Evolutionary conservation across 2,797 vertebrate species (phyloP), one percentile per base, ranked within the genome.

Genomic region (Anas acuta): DNA sequence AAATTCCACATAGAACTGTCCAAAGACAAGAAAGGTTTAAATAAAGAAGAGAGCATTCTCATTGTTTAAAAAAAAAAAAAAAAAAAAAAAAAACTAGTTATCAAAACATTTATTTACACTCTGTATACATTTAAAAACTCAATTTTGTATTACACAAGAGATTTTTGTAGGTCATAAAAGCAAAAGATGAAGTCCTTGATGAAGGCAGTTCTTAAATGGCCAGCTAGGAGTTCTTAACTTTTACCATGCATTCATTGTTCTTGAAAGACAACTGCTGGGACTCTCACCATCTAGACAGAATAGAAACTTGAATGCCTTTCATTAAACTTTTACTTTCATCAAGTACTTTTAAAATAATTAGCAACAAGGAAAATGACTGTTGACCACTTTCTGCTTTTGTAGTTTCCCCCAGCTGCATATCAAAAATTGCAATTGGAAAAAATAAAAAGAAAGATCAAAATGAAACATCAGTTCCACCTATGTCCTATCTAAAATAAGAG

Each of bases 71-170:
- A 37, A 37, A 37, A 4, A 82, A 81, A 88, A 88, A 43, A 43
- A 41, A 41, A 88, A 88, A 43, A 43, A 41, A 41, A 41, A 7
- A 5, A 19, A 10, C 33, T 57, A 81, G 17, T 32, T 94, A 90
- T 65, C 47, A 88, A 92, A 92, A 60, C 35, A 53, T 96, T 96
- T 95, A 96, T 91, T 96, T 93, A 87, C 49, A 84, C 8, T 17
- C 14, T 74, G 49, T 75, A 92, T 20, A 87, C 12, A 22, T 64
- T 58, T 91, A 28, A 95, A 94, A 92, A 85, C 16, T 56, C 54
- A 58, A 41, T 18, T 81, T 30, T 33, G 65, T 20, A 85, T 32
- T 5, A 0, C 61, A 85, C 20, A 77, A 77, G 14, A 82, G 41
- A 37, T 26, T 90, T 87, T 65, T 60, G 18, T n/a, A 91, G 9